phyloP scores from a whole-genome alignment of 1,140 invertebrate genomes.

The Cherax quadricarinatus region DNA sequence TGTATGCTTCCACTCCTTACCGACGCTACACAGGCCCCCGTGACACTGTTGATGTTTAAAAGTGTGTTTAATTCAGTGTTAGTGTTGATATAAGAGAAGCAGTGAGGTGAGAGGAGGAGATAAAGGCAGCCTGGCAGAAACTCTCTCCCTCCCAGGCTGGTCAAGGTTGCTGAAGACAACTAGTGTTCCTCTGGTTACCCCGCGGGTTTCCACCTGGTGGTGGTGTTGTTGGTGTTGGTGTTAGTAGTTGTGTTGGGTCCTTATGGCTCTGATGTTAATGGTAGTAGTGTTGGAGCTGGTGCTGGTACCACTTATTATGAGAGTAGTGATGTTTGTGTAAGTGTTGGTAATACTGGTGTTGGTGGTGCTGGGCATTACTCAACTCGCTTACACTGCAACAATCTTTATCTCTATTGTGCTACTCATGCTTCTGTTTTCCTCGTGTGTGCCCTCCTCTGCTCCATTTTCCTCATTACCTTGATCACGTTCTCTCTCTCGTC shows the following conservation, averaged over 20 bases:
- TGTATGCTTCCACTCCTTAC: not conserved
- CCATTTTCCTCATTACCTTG: not conserved
- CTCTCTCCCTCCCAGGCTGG: not conserved
- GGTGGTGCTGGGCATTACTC: not conserved
- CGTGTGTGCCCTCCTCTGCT: not conserved
- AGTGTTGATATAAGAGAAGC: not conserved
- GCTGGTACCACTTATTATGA: no score
- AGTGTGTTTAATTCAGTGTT: not conserved
- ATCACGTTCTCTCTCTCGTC: not conserved
- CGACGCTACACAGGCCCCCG: not conserved
- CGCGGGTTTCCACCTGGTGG: not conserved
- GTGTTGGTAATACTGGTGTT: not conserved
- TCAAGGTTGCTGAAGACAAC: not conserved
- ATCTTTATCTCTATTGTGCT: not conserved
- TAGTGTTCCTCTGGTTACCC: not conserved
- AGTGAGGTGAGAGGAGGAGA: not conserved
- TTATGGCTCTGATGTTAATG: no score
- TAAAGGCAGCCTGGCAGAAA: not conserved
- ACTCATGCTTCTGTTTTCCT: not conserved
- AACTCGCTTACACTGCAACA: not conserved
- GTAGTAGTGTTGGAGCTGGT: no score
- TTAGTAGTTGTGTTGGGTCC: not conserved
- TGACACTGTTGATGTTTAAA: no score
- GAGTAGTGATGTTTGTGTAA: no score
- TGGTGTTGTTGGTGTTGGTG: not conserved